Percentiles rank a stretch among this genome's conserved stretches.
Evolutionary conservation across 2,113 vertebrate genomes (phyloP).

Genomic region (Pollachius pollachius): DNA sequence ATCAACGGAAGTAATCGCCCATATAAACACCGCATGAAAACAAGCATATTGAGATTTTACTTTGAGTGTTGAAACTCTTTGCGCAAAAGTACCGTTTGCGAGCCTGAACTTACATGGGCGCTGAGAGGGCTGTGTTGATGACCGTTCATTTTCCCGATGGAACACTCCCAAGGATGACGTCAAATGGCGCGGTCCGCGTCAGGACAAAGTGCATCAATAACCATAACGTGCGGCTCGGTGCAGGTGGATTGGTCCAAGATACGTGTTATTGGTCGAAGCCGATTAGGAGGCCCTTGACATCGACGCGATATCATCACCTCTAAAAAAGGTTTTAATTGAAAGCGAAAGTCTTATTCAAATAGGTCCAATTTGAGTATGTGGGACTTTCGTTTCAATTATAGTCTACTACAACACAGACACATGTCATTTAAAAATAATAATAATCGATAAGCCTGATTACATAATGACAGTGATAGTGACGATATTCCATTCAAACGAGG

Average conservation of each 20-base stretch:
- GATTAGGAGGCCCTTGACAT: too few species aligned
- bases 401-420: too few species aligned
- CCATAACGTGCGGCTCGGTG: background rate
- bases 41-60: background rate
- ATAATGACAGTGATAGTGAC: too few species aligned
- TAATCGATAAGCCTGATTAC: too few species aligned
- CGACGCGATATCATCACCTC: too few species aligned
- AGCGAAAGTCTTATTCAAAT: too few species aligned
- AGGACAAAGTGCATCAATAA: conserved; percentile 22
- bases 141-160: conserved; percentile 74
- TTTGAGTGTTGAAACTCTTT: conserved; percentile 29
- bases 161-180: conserved; percentile 78
- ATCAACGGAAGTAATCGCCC: conserved; percentile 2
- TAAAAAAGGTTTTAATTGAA: too few species aligned
- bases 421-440: too few species aligned
- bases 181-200: conserved; percentile 63
- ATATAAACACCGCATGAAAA: background rate
- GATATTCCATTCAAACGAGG: too few species aligned
- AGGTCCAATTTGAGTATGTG: too few species aligned
- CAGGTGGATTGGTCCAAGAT: conserved; percentile 3
- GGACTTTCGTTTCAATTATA: too few species aligned
- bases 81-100: conserved; percentile 18
- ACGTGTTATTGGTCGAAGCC: too few species aligned
- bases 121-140: conserved; percentile 74
- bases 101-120: conserved; percentile 71